Evolutionary conservation across 2,113 vertebrate species (phyloP).

Genomic region (Catharus fuscescens): DNA sequence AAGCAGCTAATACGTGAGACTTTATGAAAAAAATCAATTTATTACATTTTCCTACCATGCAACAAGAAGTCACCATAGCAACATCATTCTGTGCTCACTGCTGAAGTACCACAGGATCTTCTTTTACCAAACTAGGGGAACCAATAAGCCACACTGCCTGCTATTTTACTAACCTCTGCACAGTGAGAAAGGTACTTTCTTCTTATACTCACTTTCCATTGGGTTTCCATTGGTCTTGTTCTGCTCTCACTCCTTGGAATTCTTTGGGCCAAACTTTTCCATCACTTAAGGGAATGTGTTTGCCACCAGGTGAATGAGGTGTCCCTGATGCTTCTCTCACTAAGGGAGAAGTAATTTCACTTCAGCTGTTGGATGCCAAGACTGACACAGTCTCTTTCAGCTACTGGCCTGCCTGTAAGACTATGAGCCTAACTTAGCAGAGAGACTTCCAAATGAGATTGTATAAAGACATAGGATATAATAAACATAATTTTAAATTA

Average conservation of each 20-base stretch:
- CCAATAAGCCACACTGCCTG: neutral
- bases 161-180: neutral
- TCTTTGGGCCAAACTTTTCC: neutral
- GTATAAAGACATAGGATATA: neutral
- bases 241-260: neutral
- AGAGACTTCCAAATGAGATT: neutral
- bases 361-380: neutral
- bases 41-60: neutral
- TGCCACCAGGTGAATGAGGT: neutral
- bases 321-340: neutral
- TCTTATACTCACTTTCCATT: neutral
- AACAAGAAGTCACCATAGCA: neutral
- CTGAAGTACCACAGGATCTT: neutral
- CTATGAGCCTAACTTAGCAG: neutral
- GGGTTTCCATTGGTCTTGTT: neutral
- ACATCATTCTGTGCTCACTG: neutral
- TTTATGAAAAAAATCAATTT: neutral
- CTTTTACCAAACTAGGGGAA: neutral
- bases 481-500: neutral
- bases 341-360: neutral
- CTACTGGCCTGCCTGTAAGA: neutral
- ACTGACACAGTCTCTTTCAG: neutral
- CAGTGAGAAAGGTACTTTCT: neutral
- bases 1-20: neutral
- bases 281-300: neutral